Evolutionary conservation across 2,888 invertebrate species (phyloP), one percentile per base, ranked within the genome.

Genomic region (Scaeva pyrastri): DNA sequence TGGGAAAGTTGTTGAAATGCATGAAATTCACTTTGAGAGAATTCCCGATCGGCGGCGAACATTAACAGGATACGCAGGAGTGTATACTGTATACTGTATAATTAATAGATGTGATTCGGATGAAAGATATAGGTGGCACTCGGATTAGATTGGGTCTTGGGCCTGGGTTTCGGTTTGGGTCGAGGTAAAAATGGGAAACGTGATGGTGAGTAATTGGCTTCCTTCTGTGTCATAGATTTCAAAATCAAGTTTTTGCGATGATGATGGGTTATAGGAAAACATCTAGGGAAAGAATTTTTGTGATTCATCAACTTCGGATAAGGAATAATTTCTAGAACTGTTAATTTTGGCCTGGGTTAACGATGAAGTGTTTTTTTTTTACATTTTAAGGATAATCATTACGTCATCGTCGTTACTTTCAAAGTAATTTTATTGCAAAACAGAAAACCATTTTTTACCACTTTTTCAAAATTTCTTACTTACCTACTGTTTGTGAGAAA

Each of bases 71-170:
- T 66, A 66, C 19, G 52, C 84, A 66, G 55, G 55, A 79, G 84
- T 72, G 75, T n/a, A n/a, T n/a, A n/a, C n/a, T n/a, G n/a, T n/a
- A n/a, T n/a, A n/a, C n/a, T n/a, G n/a, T 80, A 68, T 85, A 85
- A 85, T 85, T 80, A 80, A 85, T 85, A 80, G 80, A 68, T 75
- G 66, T 21, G 84, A 85, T 85, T 58, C 41, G 39, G 60, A 31
- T 48, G 66, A 31, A 43, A 75, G 84, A 85, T 79, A 79, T 75
- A 79, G 21, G 41, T 83, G 26, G 45, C 41, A 73, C 55, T 43
- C 60, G 66, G 66, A 2, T 26, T 26, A 16, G 23, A 50, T 50
- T 12, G 31, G 31, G 31, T 31, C 8, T 31, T 31, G n/a, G n/a
- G n/a, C n/a, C n/a, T 4, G 6, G 31, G 31, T 3, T 31, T 31